Evolutionary conservation across 2,797 vertebrate genomes (phyloP).

Genomic region (Holocentrus rufus): DNA sequence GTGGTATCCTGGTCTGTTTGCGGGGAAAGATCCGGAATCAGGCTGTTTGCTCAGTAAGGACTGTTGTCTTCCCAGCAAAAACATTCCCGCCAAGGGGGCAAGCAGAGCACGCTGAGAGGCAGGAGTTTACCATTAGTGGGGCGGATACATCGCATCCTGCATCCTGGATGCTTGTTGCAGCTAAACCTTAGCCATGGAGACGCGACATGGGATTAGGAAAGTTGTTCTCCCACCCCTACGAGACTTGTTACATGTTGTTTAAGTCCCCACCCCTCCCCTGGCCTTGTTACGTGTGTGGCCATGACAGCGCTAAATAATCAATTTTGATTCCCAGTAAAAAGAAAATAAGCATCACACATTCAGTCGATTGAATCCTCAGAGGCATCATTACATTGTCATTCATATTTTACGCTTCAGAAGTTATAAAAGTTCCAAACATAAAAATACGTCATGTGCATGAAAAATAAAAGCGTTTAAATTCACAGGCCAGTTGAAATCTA

Average conservation of each 20-base stretch:
- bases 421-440: too few relatives aligned
- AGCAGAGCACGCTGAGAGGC: constrained; percentile 39
- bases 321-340: neutral
- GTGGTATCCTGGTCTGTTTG: constrained; percentile 77
- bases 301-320: constrained; percentile 3
- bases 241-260: neutral
- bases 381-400: too few relatives aligned
- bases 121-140: constrained; percentile 38
- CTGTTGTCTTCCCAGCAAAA: constrained; percentile 67
- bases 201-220: constrained; percentile 56
- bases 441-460: too few relatives aligned
- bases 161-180: constrained; percentile 81
- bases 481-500: constrained; percentile 7
- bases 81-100: constrained; percentile 49
- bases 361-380: too few relatives aligned
- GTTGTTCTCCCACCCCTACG: neutral
- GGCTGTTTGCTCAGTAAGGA: constrained; percentile 73
- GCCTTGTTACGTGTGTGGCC: neutral
- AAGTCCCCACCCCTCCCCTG: neutral
- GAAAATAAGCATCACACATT: neutral
- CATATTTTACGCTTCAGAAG: too few relatives aligned
- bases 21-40: constrained; percentile 69
- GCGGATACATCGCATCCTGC: constrained; percentile 78
- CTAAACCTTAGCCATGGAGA: constrained; percentile 81
- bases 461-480: too few relatives aligned